phyloP scores from a whole-genome alignment of 2,113 vertebrate species.

The Odocoileus hemionus region DNA sequence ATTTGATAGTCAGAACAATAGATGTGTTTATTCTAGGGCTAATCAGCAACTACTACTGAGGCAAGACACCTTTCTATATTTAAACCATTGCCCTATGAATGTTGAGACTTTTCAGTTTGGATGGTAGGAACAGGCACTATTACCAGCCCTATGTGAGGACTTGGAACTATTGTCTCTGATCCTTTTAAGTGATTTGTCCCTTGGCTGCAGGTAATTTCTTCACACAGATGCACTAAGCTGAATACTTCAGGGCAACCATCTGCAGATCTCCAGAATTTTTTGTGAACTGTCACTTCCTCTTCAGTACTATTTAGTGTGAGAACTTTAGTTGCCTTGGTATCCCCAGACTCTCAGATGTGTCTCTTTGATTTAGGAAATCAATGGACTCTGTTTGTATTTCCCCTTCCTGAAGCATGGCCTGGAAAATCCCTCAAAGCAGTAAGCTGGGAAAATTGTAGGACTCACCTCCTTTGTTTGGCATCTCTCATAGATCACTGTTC shows the following conservation, averaged over 20 bases:
- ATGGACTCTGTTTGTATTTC: neutral
- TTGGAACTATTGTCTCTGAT: neutral
- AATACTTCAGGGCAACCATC: neutral
- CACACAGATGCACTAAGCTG: neutral
- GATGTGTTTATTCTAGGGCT: neutral
- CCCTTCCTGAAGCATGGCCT: neutral
- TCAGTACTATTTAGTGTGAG: neutral
- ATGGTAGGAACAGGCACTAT: neutral
- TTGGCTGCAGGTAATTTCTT: neutral
- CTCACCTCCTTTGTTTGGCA: neutral
- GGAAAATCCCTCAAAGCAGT: neutral
- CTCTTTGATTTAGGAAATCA: neutral
- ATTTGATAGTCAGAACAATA: neutral
- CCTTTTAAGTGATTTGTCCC: neutral
- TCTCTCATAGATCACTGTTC: neutral
- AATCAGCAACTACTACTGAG: neutral
- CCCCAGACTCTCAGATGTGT: neutral
- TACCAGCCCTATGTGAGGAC: neutral
- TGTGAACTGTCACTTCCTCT: neutral
- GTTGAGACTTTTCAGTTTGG: neutral
- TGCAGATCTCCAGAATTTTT: neutral
- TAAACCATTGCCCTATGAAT: neutral
- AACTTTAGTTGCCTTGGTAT: neutral
- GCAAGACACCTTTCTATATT: neutral
- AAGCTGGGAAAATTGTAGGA: neutral